Base-by-base conservation (phyloP, 2,888 invertebrate species). In the Himalopsyche tibetana region DNA sequence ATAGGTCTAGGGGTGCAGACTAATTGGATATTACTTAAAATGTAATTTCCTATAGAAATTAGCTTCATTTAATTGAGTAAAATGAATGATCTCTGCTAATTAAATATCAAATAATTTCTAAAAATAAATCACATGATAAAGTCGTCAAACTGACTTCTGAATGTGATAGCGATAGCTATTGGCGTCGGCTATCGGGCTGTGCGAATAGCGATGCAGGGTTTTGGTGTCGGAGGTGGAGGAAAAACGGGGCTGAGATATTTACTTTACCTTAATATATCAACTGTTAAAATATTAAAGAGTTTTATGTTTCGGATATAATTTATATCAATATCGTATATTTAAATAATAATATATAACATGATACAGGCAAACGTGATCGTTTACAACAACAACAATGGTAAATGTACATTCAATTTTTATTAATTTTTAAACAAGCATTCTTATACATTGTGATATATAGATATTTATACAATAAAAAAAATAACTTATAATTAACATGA, bases 321-420 rank as follows among this genome's bases (percentile, higher is more conserved):
- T 74, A 74, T 74, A 74, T 74, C 38, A 15, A 38, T 74, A 36
- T 74, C 19, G 36, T 74, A 74, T 86, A 86, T 84, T 86, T 86
- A 86, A 81, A 86, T 80, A 19, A 45, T 84, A 82, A 74, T 69
- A 80, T 74, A 15, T 74, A 40, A 55, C 83, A 86, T 83, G 81
- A 86, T 56, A 45, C 51, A 82, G 51, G 56, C 8, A 19, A 86
- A 40, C 84, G 74, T 83, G 82, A 38, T 85, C 81, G 63, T 85
- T 83, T 87, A 87, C 88, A 88, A 87, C 86, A 88, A 85, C 86
- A 87, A 88, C 85, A 85, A 81, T 79, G 82, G 80, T 84, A 86
- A 82, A 83, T 84, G 74, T 86, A 86, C 69, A 88, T 83, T 82
- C 55, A 82, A 82, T 36, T 69, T 36, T 40, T 69, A 74, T 74